phyloP scores from a whole-genome alignment of 2,888 invertebrate species.

The Pheosia tremula region DNA sequence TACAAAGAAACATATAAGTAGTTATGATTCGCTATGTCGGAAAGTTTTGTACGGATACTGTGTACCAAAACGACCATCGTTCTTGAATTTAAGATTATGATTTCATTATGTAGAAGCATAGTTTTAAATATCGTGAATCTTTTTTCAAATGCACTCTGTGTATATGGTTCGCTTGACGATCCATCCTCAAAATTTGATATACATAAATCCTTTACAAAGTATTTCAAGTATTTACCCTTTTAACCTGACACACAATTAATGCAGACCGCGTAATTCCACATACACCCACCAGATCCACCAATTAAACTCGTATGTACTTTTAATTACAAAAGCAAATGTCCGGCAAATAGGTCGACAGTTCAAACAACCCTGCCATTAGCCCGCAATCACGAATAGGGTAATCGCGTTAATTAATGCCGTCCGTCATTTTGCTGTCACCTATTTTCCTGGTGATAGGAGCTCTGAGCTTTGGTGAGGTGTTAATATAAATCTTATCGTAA shows the following conservation, averaged over 20 bases:
- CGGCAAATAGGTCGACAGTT: constrained; percentile 59
- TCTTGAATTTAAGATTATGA: no score
- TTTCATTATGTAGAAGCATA: no score
- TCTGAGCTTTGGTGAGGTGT: neutral
- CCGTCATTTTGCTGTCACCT: constrained; percentile 55
- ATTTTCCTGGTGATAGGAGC: constrained; percentile 28
- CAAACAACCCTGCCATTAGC: constrained; percentile 66
- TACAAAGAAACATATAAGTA: constrained; percentile 60
- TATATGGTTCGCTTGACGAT: no score
- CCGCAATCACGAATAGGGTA: constrained; percentile 71
- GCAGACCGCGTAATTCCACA: constrained; percentile 10
- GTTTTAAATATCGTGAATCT: no score
- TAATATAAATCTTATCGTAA: neutral
- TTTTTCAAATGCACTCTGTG: no score
- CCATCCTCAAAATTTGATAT: neutral
- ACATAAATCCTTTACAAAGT: no score
- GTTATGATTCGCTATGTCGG: neutral
- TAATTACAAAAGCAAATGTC: constrained; percentile 72
- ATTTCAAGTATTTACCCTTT: neutral
- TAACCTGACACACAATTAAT: constrained; percentile 1
- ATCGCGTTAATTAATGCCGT: constrained; percentile 74
- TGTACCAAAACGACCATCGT: no score
- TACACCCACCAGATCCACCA: constrained; percentile 28
- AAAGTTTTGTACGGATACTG: no score
- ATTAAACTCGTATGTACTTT: constrained; percentile 57